Percentiles rank a stretch among this genome's conserved stretches.
These are phyloP conservation scores for Epirrita christyi DNA, from an alignment of 2,888 invertebrate species.

Conservation along the genomic window DNA sequence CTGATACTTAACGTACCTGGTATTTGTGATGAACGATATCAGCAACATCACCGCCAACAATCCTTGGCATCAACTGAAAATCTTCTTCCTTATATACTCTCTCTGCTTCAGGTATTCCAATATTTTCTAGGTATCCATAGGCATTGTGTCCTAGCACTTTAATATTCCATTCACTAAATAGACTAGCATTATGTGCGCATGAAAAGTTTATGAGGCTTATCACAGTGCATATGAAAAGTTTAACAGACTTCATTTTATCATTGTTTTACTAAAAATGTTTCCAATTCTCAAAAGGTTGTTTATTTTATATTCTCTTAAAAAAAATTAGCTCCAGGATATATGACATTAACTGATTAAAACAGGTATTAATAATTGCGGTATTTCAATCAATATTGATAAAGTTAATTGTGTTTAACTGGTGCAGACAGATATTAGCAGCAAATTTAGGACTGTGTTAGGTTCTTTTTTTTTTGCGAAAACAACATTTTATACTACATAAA, in stretches of 20 bases:
- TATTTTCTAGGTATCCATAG: conserved; percentile 20
- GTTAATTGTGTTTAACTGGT: conserved; percentile 4
- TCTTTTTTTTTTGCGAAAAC: too few species aligned
- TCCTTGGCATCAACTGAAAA: conserved; percentile 29
- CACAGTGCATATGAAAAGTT: conserved; percentile 1
- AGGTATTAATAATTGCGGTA: background rate
- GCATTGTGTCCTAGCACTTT: conserved; percentile 12
- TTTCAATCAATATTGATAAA: conserved; percentile 9
- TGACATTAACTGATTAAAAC: conserved; percentile 13
- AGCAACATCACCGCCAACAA: conserved; percentile 42
- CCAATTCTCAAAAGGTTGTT: background rate
- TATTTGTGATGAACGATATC: conserved; percentile 39
- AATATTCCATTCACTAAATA: background rate
- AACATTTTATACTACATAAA: too few species aligned
- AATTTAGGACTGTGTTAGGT: too few species aligned
- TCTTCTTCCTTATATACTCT: conserved; percentile 18
- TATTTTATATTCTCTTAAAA: conserved; percentile 6
- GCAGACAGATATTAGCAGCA: background rate
- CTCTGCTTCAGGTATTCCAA: conserved; percentile 22
- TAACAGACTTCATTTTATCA: conserved; percentile 3
- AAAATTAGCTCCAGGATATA: background rate
- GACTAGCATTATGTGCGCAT: background rate
- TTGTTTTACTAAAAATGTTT: background rate
- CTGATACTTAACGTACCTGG: conserved; percentile 39
- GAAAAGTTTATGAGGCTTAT: conserved; percentile 1